Conservation (phyloP, 2,888 invertebrate genomes). For the Ectobius pallidus region DNA sequence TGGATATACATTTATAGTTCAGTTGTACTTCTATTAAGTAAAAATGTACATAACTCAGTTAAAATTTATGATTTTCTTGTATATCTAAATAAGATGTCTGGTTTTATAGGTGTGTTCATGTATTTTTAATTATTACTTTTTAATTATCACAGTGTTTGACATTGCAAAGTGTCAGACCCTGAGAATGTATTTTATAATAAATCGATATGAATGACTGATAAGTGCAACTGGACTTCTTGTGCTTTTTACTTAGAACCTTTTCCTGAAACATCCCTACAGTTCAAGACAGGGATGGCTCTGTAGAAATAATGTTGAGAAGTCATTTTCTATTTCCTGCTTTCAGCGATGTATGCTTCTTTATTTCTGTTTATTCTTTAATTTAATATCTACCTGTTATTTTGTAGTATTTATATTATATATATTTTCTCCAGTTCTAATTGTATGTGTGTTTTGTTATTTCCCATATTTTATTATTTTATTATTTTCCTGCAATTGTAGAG, state of each 20-base stretch:
- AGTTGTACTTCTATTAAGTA: conserved; percentile 21
- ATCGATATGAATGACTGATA: no score
- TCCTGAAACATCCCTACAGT: conserved; percentile 22
- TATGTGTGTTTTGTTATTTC: conserved; percentile 38
- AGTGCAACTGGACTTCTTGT: conserved; percentile 6
- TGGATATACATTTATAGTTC: background rate
- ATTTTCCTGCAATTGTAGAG: conserved; percentile 65
- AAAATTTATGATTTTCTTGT: no score
- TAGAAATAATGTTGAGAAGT: conserved; percentile 38
- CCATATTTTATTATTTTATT: conserved; percentile 45
- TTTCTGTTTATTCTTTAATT: conserved; percentile 41
- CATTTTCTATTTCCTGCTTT: conserved; percentile 43
- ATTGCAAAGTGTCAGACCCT: no score
- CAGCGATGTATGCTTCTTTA: conserved; percentile 44
- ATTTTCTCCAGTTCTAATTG: conserved; percentile 32
- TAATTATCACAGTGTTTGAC: no score
- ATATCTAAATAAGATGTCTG: no score
- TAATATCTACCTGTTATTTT: conserved; percentile 36
- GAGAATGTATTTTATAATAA: no score
- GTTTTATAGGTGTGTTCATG: no score
- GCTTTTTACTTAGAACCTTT: background rate
- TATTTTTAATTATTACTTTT: no score
- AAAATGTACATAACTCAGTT: no score
- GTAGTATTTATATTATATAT: conserved; percentile 39
- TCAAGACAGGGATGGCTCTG: conserved; percentile 37